These are phyloP conservation scores for Anthopleura xanthogrammica DNA, from an alignment of 92 coral and sea anemone genomes.

Conservation along the genomic window DNA sequence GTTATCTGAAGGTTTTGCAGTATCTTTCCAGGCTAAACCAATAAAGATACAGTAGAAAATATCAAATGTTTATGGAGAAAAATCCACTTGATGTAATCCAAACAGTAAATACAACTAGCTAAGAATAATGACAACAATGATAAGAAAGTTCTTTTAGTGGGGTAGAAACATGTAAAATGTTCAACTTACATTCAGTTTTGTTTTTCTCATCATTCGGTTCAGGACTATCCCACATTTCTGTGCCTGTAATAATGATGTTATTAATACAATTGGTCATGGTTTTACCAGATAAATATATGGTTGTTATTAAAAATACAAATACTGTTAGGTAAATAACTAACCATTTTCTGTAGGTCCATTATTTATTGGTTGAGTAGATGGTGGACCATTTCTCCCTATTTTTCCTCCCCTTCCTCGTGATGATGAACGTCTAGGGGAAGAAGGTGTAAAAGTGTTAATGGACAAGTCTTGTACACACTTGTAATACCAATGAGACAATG, in stretches of 20 bases:
- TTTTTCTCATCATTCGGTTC: slow-evolving; percentile 35
- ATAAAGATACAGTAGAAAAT: background rate
- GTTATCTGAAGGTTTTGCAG: slow-evolving; percentile 58
- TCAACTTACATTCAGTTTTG: slow-evolving; percentile 54
- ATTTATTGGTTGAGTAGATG: slow-evolving; percentile 27
- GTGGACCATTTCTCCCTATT: slow-evolving; percentile 57
- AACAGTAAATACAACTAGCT: too few relatives aligned
- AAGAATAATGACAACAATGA: background rate
- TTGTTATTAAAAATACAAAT: too few relatives aligned
- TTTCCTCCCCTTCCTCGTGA: slow-evolving; percentile 77
- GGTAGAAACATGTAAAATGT: background rate
- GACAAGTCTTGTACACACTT: too few relatives aligned
- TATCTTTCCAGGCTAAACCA: slow-evolving; percentile 37
- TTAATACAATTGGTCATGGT: background rate
- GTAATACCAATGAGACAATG: background rate
- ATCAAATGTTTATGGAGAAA: too few relatives aligned
- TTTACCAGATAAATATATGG: background rate
- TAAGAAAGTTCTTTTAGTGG: background rate
- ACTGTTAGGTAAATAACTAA: background rate
- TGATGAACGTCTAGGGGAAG: slow-evolving; percentile 54
- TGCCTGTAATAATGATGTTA: slow-evolving; percentile 38
- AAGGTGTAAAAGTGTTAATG: background rate
- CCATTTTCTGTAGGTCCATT: slow-evolving; percentile 76
- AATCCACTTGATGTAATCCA: too few relatives aligned
- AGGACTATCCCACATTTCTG: slow-evolving; percentile 70